A percentile compares a stretch with the other conserved stretches of the same genome.
Conservation (phyloP, 2,113 vertebrate genomes). For the Stigmatopora nigra region DNA sequence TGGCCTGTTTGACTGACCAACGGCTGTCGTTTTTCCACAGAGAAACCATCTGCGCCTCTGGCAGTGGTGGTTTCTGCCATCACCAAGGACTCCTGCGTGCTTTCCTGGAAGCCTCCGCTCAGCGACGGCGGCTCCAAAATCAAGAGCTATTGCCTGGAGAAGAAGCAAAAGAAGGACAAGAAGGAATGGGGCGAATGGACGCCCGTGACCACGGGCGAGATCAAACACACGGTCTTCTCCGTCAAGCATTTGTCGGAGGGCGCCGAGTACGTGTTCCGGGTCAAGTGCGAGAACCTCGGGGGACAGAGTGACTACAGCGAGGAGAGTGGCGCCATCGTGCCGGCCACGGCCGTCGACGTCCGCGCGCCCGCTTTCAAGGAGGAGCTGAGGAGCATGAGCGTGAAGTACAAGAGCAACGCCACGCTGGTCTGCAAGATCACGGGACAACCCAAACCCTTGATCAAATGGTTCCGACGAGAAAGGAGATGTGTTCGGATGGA, state of each 20-base stretch:
- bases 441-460: conserved; percentile 91
- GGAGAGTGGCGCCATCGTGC: conserved; percentile 76
- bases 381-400: conserved; percentile 91
- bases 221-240: conserved; percentile 91
- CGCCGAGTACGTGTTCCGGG: conserved; percentile 87
- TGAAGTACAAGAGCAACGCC: conserved; percentile 90
- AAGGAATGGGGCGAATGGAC: conserved; percentile 94
- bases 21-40: conserved; percentile 64
- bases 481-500: conserved; percentile 92
- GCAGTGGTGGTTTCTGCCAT: conserved; percentile 80
- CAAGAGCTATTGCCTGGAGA: conserved; percentile 91
- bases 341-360: conserved; percentile 79
- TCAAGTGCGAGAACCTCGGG: conserved; percentile 96
- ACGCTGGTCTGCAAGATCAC: conserved; percentile 93
- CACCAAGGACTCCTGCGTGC: conserved; percentile 90
- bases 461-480: conserved; percentile 97
- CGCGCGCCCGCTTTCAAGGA: conserved; percentile 95
- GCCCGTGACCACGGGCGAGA: conserved; percentile 88
- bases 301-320: conserved; percentile 96
- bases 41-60: conserved; percentile 82
- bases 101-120: conserved; percentile 91
- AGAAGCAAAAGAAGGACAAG: conserved; percentile 84
- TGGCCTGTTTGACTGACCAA: neutral
- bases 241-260: conserved; percentile 86
- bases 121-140: conserved; percentile 96